Base-by-base conservation (phyloP, 2,888 invertebrate genomes). In the Drosophila limbata region DNA sequence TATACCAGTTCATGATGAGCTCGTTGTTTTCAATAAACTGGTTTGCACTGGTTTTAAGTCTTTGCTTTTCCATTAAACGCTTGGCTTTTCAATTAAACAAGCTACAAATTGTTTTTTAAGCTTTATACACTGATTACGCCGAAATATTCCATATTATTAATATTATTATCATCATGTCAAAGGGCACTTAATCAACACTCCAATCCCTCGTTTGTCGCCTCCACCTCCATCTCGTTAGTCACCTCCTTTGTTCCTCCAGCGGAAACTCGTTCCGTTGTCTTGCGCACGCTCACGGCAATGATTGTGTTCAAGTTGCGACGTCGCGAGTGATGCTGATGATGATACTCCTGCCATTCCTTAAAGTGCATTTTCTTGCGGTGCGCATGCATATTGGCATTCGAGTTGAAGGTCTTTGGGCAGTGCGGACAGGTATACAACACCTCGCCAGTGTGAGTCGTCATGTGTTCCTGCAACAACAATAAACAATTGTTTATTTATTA, bases 351-450 rank as follows among this genome's bases (percentile, higher is more conserved):
- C 91, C 91, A 91, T 65, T 92, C 92, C 39, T 88, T 88, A 19
- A 89, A 91, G 61, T 92, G 91, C 66, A 80, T 77, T 61, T 91
- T 91, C 73, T 91, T 91, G 33, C 91, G 86, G 73, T 91, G 91
- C 0, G 90, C 84, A 67, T 91, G 88, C 90, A 91, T 90, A 62
- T 91, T 91, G 1, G 88, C 90, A 71, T 90, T 90, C 13, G 91
- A 91, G 57, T 90, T 90, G 57, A 91, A 91, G 6, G 91, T 91
- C 73, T 90, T 90, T 13, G 90, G 89, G 50, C 91, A 91, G 69
- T 90, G 90, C 15, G 87, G 84, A 60, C 91, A 91, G 4, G 89
- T 89, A 61, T 91, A 91, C 17, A 91, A 61, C 17, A 85, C 85
- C 63, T 89, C 91, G 2, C 89, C 86, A 0, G 91, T 91, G 19